phyloP scores from a whole-genome alignment of 2,888 invertebrate species.

The Piscicola geometra region DNA sequence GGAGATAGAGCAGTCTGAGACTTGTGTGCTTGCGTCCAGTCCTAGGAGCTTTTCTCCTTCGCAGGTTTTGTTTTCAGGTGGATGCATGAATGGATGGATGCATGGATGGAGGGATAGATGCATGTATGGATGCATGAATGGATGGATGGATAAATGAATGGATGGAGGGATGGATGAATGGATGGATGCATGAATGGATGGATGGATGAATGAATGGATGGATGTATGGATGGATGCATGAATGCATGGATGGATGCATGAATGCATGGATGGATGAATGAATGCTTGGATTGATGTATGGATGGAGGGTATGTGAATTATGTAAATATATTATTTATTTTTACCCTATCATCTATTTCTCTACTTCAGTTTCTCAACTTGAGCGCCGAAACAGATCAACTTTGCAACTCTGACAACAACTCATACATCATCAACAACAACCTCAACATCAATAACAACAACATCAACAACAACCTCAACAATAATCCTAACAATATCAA shows the following conservation, averaged over 20 bases:
- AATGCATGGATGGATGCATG: neutral
- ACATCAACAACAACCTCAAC: no score
- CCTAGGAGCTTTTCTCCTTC: conserved; percentile 3
- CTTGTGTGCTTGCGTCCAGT: neutral
- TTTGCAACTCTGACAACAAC: no score
- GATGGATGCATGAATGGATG: neutral
- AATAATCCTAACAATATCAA: no score
- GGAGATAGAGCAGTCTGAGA: no score
- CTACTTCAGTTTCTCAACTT: no score
- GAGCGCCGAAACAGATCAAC: no score
- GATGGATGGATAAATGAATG: conserved; percentile 3
- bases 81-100: neutral
- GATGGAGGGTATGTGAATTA: no score
- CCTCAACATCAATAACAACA: no score
- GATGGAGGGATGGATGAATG: neutral
- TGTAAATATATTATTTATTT: no score
- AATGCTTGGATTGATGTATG: neutral
- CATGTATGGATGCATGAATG: neutral
- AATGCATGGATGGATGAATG: conserved; percentile 6
- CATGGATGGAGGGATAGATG: neutral
- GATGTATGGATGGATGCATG: neutral
- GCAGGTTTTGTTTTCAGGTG: neutral
- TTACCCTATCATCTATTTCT: no score
- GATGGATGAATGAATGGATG: neutral
- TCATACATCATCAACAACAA: no score